phyloP scores from a whole-genome alignment of 2,888 invertebrate species.

The Parnassius apollo region DNA sequence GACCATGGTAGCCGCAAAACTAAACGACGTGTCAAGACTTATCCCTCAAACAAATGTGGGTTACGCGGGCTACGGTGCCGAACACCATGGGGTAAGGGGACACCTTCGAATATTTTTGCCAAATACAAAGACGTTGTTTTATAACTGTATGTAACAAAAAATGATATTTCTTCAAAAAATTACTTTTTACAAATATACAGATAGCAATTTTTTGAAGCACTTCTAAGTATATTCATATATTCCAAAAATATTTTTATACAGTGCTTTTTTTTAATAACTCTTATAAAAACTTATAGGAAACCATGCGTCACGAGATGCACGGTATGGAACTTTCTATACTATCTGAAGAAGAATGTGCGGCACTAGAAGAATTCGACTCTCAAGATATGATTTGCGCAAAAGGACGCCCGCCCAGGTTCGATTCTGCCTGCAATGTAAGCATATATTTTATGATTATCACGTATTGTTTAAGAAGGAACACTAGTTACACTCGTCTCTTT shows the following conservation, averaged over 20 bases:
- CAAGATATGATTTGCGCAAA: conserved; percentile 66
- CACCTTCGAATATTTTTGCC: too few species aligned
- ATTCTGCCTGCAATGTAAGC: conserved; percentile 74
- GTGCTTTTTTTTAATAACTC: conserved; percentile 3
- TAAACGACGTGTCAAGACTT: conserved; percentile 44
- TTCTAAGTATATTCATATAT: too few species aligned
- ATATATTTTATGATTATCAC: not conserved
- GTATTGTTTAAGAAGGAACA: too few species aligned
- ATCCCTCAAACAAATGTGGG: conserved; percentile 47
- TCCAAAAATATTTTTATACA: not conserved
- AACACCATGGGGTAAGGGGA: conserved; percentile 60
- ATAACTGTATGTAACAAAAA: conserved; percentile 1
- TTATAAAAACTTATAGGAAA: conserved; percentile 46
- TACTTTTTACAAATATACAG: not conserved
- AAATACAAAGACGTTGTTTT: too few species aligned
- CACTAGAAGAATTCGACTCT: conserved; percentile 52
- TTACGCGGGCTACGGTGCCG: conserved; percentile 67
- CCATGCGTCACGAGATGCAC: conserved; percentile 70
- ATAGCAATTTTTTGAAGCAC: too few species aligned
- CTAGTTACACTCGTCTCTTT: too few species aligned
- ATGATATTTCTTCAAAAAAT: not conserved
- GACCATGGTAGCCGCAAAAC: conserved; percentile 51
- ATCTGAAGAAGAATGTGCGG: conserved; percentile 47
- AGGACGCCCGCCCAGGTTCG: conserved; percentile 57
- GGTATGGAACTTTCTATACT: conserved; percentile 58